These are phyloP conservation scores for Endomychus coccineus DNA, from an alignment of 2,888 invertebrate species.

Conservation along the genomic window DNA sequence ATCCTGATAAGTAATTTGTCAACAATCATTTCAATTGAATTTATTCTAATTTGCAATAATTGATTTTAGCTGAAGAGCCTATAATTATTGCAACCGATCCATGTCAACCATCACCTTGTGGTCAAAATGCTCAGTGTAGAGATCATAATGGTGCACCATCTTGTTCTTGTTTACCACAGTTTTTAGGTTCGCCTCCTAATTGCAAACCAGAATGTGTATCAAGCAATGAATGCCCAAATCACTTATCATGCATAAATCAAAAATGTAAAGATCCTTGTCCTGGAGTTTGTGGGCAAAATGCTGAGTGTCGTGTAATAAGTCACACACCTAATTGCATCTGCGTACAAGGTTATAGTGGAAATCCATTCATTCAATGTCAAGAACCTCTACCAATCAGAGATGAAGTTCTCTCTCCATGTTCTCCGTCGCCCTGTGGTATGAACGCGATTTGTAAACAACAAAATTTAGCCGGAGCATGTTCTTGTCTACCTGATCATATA, in stretches of 20 bases:
- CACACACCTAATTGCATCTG: slow-evolving; percentile 65
- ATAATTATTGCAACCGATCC: slow-evolving; percentile 42
- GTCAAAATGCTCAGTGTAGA: slow-evolving; percentile 55
- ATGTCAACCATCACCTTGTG: slow-evolving; percentile 67
- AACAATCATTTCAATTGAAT: not conserved
- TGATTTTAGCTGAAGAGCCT: slow-evolving; percentile 24
- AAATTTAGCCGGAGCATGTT: slow-evolving; percentile 48
- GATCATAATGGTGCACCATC: slow-evolving; percentile 48
- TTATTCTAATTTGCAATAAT: not conserved
- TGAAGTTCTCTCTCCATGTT: slow-evolving; percentile 38
- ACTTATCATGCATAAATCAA: slow-evolving; percentile 64
- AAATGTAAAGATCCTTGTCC: slow-evolving; percentile 71
- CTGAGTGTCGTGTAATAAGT: slow-evolving; percentile 64
- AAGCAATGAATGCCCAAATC: slow-evolving; percentile 62
- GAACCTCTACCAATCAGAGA: slow-evolving; percentile 23
- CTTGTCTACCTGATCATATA: slow-evolving; percentile 46
- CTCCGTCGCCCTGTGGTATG: slow-evolving; percentile 46
- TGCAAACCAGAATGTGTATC: slow-evolving; percentile 68
- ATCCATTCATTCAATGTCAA: slow-evolving; percentile 59
- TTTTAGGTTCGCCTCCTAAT: slow-evolving; percentile 59
- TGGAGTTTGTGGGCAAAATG: slow-evolving; percentile 66
- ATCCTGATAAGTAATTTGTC: slow-evolving; percentile 43
- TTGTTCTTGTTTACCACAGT: slow-evolving; percentile 56
- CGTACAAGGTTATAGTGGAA: slow-evolving; percentile 49
- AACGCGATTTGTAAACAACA: slow-evolving; percentile 48